Percentiles rank a stretch among this genome's conserved stretches.
Conservation (phyloP, 2,888 invertebrate species). For the Lepas anatifera region DNA sequence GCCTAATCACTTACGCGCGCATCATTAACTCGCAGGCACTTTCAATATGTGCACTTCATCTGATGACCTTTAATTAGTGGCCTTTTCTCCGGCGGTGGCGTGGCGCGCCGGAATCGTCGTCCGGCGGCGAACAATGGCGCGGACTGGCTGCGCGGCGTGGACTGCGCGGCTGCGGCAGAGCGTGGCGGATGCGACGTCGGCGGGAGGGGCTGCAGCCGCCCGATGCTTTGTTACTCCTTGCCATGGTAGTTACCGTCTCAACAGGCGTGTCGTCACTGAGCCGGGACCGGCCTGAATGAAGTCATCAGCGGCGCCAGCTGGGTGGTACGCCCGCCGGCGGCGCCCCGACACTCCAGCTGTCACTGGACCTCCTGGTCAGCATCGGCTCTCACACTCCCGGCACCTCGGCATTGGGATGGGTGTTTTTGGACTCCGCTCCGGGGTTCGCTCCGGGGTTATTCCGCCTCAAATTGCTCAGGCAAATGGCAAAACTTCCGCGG, state of each 20-base stretch:
- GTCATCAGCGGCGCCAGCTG: not conserved
- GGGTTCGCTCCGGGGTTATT: too few relatives aligned
- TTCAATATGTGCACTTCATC: constrained; percentile 12
- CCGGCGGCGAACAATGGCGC: constrained; percentile 7
- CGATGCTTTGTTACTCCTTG: constrained; percentile 6
- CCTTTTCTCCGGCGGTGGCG: constrained; percentile 6
- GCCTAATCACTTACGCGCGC: constrained; percentile 8
- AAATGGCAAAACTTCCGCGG: too few relatives aligned
- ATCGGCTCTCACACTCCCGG: not conserved
- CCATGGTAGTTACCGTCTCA: constrained; percentile 4
- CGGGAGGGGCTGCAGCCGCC: not conserved
- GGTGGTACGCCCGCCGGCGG: not conserved
- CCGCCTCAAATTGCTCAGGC: too few relatives aligned
- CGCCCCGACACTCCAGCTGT: not conserved
- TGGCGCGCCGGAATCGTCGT: constrained; percentile 4
- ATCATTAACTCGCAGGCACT: constrained; percentile 10
- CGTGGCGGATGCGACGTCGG: not conserved
- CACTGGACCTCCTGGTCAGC: not conserved
- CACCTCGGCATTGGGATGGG: too few relatives aligned
- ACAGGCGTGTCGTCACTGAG: constrained; percentile 8
- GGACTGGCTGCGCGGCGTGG: not conserved
- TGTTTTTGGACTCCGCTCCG: too few relatives aligned
- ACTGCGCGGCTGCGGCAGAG: not conserved
- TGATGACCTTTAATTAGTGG: constrained; percentile 10
- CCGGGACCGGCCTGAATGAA: not conserved